A percentile compares a stretch with the other conserved stretches of the same genome.
phyloP scores from a whole-genome alignment of 1,140 invertebrate genomes.

The Temnothorax longispinosus region DNA sequence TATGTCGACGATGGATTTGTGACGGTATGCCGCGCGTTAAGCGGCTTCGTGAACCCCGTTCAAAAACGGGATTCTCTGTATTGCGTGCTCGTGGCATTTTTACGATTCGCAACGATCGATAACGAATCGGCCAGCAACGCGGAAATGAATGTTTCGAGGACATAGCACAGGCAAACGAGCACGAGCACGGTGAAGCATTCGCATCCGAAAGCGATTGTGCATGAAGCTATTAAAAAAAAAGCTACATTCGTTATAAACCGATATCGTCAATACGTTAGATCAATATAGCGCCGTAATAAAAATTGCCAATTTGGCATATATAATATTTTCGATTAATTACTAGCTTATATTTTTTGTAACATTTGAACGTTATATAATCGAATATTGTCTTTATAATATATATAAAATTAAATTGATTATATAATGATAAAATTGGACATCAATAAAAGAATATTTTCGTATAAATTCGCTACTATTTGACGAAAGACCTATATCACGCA shows the following conservation, averaged over 20 bases:
- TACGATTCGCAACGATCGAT: conserved; percentile 47
- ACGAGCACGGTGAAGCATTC: background rate
- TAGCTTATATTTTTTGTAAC: background rate
- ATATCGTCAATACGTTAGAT: background rate
- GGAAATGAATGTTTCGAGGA: conserved; percentile 57
- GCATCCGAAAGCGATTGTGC: background rate
- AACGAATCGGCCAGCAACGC: conserved; percentile 51
- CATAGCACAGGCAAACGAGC: conserved; percentile 19
- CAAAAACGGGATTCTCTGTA: conserved; percentile 50
- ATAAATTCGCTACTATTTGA: background rate
- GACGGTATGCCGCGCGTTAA: conserved; percentile 34
- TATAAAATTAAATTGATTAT: background rate
- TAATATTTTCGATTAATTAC: background rate
- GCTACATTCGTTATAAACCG: background rate
- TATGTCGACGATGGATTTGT: conserved; percentile 58
- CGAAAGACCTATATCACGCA: background rate
- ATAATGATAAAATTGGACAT: background rate
- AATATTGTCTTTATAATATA: background rate
- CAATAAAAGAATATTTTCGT: background rate
- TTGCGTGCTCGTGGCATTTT: conserved; percentile 30
- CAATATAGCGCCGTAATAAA: background rate
- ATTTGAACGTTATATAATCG: background rate
- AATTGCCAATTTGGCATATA: background rate
- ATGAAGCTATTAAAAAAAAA: conserved; percentile 11
- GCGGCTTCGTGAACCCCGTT: conserved; percentile 28